Base-by-base conservation (phyloP, 2,888 invertebrate species). In the Eucera pruinosa region DNA sequence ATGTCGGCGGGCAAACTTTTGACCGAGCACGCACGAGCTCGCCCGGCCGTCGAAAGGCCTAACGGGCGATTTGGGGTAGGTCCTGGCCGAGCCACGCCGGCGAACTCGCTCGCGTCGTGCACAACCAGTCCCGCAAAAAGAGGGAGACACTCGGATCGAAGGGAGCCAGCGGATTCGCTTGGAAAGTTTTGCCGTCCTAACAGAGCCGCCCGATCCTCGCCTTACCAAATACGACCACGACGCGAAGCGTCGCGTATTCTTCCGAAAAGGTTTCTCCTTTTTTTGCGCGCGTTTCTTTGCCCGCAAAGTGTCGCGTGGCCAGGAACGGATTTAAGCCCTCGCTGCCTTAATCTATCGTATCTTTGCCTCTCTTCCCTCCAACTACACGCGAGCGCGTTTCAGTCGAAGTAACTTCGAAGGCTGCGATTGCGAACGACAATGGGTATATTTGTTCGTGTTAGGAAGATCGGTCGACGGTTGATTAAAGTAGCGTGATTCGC, bases 31-130 rank as follows among this genome's bases (percentile, higher is more conserved):
- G 69, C 79, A 76, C 82, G 70, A 69, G 73, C 62, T 66, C 71
- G 61, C 67, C 65, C 54, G 52, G 57, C 50, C 65, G 73, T 65
- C 78, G 83, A 83, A 81, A 86, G 85, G 88, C 88, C 87, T 89
- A 89, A 89, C 89, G 83, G 88, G 81, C 80, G 84, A 88, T 90
- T 90, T 91, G 87, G 89, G 90, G 89, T 90, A 90, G 91, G 90
- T 89, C 90, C 83, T 75, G 71, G 57, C 48, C 71, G 68, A 72
- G 64, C 64, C 41, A 25, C 54, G 55, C 33, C 45, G 66, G 61
- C 81, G 64, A 55, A 75, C 74, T 48, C 65, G 60, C 43, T 41
- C 68, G 58, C 52, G 52, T 25, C 55, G 65, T 41, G 66, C 54
- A 18, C 50, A 60, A 7, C 39, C 45, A 43, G 60, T 36, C 47